Evolutionary conservation across 2,888 invertebrate genomes (phyloP).

Genomic region (Byasa hedistus): DNA sequence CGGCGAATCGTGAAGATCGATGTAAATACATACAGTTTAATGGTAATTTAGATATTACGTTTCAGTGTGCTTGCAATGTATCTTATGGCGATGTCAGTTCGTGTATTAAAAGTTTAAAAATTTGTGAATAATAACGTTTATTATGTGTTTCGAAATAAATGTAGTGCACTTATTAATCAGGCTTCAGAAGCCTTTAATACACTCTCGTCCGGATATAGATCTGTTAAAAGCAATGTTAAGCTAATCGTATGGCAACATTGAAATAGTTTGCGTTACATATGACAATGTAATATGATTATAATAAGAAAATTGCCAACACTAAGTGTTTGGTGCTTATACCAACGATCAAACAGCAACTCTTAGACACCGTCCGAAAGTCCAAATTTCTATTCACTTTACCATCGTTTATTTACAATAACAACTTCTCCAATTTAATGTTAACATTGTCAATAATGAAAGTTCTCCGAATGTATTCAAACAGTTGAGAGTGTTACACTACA

Average conservation of each 20-base stretch:
- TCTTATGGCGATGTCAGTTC: no score
- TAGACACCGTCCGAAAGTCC: conserved; percentile 25
- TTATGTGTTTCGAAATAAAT: conserved; percentile 6
- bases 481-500: not conserved
- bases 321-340: conserved; percentile 19
- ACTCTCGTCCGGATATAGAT: conserved; percentile 42
- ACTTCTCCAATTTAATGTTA: conserved; percentile 10
- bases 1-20: not conserved
- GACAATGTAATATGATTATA: no score
- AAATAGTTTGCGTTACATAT: not conserved
- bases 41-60: no score
- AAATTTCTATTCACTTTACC: conserved; percentile 31
- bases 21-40: no score
- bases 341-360: conserved; percentile 15
- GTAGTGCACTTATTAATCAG: conserved; percentile 13
- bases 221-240: conserved; percentile 7
- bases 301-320: not conserved
- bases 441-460: no score
- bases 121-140: not conserved
- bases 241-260: conserved; percentile 5
- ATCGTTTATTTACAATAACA: conserved; percentile 43
- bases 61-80: no score
- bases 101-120: not conserved
- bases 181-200: conserved; percentile 32
- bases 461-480: no score